These are phyloP conservation scores for Rhipidura dahli DNA, from an alignment of 2,113 vertebrate species.

Conservation along the genomic window DNA sequence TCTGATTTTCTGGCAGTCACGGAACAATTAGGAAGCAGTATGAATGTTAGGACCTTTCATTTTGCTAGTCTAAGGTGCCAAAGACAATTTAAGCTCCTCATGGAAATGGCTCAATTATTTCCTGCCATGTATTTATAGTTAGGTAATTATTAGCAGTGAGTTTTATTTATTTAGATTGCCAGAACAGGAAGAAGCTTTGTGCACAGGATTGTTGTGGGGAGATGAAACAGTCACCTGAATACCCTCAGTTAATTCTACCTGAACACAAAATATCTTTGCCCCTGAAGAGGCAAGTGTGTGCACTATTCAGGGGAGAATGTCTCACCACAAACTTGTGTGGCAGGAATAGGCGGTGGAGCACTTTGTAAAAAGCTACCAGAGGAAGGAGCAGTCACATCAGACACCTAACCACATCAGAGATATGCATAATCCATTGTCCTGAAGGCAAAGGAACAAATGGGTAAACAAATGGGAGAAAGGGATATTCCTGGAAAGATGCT, in stretches of 20 bases:
- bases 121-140: not conserved
- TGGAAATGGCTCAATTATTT: not conserved
- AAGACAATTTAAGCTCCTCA: not conserved
- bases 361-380: not conserved
- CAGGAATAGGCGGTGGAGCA: not conserved
- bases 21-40: not conserved
- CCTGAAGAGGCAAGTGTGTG: not conserved
- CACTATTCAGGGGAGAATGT: not conserved
- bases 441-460: not conserved
- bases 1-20: not conserved
- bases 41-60: not conserved
- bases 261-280: not conserved
- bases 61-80: not conserved
- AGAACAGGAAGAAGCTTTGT: not conserved
- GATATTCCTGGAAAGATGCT: not conserved
- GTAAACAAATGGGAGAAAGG: not conserved
- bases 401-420: not conserved
- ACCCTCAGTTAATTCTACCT: not conserved
- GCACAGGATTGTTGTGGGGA: not conserved
- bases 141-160: not conserved
- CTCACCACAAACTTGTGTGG: not conserved
- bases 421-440: not conserved
- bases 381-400: not conserved
- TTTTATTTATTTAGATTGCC: not conserved
- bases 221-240: not conserved